Base-by-base conservation (phyloP, 1,140 invertebrate species). In the Camponotus floridanus region DNA sequence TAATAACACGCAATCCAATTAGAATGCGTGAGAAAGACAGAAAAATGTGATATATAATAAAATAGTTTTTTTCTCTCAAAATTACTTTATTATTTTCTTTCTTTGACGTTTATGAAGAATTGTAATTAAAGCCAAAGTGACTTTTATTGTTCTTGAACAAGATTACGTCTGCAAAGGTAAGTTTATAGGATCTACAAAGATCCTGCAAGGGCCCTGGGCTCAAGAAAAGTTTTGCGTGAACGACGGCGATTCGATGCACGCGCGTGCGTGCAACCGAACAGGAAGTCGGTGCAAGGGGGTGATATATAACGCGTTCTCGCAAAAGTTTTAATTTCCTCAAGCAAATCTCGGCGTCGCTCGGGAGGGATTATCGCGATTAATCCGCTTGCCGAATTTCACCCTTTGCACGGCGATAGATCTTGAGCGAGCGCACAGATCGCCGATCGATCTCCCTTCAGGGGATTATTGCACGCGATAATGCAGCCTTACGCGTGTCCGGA, bases 321-420 rank as follows among this genome's bases (percentile, higher is more conserved):
- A 18, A 59, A 90, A 90, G 71, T 90, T 90, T 90, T 90, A 89
- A 74, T 87, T 90, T 85, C 87, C 76, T 36, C 59, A 18, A 57
- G 39, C 65, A 45, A 62, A 61, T 83, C 68, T 83, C 68, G 57
- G 79, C 39, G 79, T 83, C 55, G 68, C 26, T 74, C 57, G 26
- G 13, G 31, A 42, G 39, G 55, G 59, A 51, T 73, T 74, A 83
- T 83, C 79, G 68, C 55, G 55, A 83, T 83, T 61, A 83, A 83
- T 83, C 55, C 39, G 55, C 26, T 83, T 83, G 79, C 79, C 79
- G 55, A 83, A 83, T 83, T 83, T 83, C 39, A 74, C 68, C 68
- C 79, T 62, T n/a, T 51, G 45, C 62, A 26, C 48, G 15, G 67
- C 79, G 68, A 74, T 83, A 83, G 79, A 83, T 83, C 68, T 81